These are phyloP conservation scores for Aleiodes testaceus DNA, from an alignment of 2,888 invertebrate species.

Conservation along the genomic window DNA sequence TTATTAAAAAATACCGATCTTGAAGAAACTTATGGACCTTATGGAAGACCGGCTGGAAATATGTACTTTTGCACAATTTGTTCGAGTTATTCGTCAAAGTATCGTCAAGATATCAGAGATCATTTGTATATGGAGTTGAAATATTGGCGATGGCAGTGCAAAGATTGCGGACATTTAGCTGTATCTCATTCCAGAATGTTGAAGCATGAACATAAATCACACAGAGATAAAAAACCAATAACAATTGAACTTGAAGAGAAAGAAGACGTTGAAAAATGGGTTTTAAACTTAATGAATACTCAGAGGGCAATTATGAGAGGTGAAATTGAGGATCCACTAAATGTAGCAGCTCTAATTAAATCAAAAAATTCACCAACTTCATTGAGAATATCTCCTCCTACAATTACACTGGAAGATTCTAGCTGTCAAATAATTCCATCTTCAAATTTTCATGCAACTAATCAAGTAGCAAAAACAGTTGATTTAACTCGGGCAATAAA, in stretches of 20 bases:
- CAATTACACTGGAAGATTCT: slow-evolving; percentile 38
- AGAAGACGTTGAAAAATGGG: slow-evolving; percentile 75
- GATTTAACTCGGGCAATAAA: slow-evolving; percentile 47
- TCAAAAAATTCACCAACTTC: slow-evolving; percentile 25
- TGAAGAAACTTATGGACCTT: slow-evolving; percentile 62
- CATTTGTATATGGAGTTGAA: slow-evolving; percentile 81
- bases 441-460: slow-evolving; percentile 33
- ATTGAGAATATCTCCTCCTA: slow-evolving; percentile 32
- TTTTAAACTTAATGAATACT: slow-evolving; percentile 62
- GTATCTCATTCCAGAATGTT: slow-evolving; percentile 60
- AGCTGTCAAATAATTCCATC: slow-evolving; percentile 8
- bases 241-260: slow-evolving; percentile 68
- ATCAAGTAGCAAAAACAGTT: slow-evolving; percentile 41
- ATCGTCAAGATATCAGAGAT: slow-evolving; percentile 77
- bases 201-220: slow-evolving; percentile 33
- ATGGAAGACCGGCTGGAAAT: slow-evolving; percentile 75
- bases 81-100: slow-evolving; percentile 75
- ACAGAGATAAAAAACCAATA: slow-evolving; percentile 17
- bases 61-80: slow-evolving; percentile 79
- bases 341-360: slow-evolving; percentile 12
- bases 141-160: slow-evolving; percentile 79
- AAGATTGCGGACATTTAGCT: slow-evolving; percentile 76
- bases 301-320: slow-evolving; percentile 62
- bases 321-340: slow-evolving; percentile 2
- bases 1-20: slow-evolving; percentile 37